phyloP scores from a whole-genome alignment of 2,888 invertebrate species.

The Cryptosula pallasiana region DNA sequence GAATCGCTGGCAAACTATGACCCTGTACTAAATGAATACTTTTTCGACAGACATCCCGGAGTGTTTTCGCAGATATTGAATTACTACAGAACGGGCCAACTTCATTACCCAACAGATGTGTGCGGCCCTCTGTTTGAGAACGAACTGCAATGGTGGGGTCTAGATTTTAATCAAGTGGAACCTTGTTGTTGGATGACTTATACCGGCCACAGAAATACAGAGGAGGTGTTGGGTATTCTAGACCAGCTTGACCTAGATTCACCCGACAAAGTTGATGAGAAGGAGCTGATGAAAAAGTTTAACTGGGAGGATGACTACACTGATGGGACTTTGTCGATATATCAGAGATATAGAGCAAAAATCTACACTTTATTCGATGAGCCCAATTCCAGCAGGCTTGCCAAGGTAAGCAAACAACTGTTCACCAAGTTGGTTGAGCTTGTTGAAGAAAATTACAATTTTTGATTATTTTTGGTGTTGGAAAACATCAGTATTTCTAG shows the following conservation, averaged over 20 bases:
- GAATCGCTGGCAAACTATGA: conserved; percentile 99
- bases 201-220: conserved; percentile 80
- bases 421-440: too few species aligned
- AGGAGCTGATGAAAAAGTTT: conserved; percentile 94
- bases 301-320: conserved; percentile 59
- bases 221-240: conserved; percentile 94
- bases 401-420: too few species aligned
- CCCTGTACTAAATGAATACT: conserved; percentile 97
- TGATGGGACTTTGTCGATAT: conserved; percentile 57
- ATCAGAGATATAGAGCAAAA: conserved; percentile 94
- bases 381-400: conserved; percentile 94
- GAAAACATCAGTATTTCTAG: too few species aligned
- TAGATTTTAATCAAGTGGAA: conserved; percentile 98
- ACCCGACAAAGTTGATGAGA: conserved; percentile 90
- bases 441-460: too few species aligned
- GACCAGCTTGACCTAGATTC: conserved; percentile 89
- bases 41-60: conserved; percentile 92
- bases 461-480: too few species aligned
- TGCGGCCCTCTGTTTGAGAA: conserved; percentile 98
- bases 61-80: conserved; percentile 91
- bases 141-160: conserved; percentile 97
- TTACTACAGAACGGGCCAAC: conserved; percentile 95
- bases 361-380: conserved; percentile 99
- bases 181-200: conserved; percentile 99
- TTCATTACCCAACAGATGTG: conserved; percentile 98